Conservation (phyloP, 2,113 vertebrate genomes). For the Clarias batrachus region DNA sequence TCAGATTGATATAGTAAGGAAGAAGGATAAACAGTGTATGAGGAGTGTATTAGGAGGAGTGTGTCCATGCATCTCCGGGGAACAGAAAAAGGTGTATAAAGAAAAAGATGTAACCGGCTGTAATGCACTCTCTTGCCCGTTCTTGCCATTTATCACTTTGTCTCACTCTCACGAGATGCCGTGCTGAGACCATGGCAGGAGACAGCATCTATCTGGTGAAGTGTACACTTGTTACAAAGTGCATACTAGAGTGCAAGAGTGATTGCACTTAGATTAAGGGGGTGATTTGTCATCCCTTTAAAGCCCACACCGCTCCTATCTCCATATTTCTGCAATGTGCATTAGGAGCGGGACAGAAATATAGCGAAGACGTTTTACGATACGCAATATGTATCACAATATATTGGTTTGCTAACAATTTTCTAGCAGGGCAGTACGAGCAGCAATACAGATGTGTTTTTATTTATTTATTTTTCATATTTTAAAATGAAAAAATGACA, state of each 20-base stretch:
- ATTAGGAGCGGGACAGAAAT: background rate
- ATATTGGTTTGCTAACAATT: background rate
- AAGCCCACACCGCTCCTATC: conserved; percentile 24
- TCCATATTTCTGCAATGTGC: conserved; percentile 41
- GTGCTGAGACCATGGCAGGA: conserved; percentile 25
- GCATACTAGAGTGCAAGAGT: conserved; percentile 33
- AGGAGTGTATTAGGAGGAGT: conserved; percentile 3
- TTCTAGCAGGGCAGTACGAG: background rate
- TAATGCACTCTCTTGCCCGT: conserved; percentile 3
- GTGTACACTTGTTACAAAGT: conserved; percentile 34
- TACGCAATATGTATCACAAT: background rate
- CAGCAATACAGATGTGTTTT: background rate
- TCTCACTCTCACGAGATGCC: background rate
- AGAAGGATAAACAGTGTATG: background rate
- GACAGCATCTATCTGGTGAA: conserved; percentile 39
- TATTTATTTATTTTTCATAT: background rate
- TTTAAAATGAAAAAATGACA: background rate
- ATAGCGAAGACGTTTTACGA: background rate
- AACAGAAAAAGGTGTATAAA: background rate
- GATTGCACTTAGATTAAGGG: conserved; percentile 35
- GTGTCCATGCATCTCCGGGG: conserved; percentile 32
- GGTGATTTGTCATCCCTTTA: conserved; percentile 38
- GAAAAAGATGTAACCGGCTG: background rate
- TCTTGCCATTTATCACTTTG: conserved; percentile 18
- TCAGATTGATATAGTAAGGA: conserved; percentile 52